Conservation (phyloP, 2,888 invertebrate species). For the Tipula vernalis region DNA sequence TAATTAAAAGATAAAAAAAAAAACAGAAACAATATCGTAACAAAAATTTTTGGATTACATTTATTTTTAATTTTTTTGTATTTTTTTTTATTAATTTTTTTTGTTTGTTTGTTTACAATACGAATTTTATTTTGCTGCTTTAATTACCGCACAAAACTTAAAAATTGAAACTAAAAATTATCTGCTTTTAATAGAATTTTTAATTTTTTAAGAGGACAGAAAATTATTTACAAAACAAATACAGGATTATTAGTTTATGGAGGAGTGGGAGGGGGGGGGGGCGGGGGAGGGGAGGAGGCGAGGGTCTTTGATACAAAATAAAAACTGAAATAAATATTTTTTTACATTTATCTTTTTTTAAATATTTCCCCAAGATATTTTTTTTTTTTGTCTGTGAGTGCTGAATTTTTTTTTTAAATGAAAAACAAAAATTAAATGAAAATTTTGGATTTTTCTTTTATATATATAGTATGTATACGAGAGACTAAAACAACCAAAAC, state of each 20-base stretch:
- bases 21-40: background rate
- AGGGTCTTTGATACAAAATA: background rate
- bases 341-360: background rate
- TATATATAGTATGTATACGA: background rate
- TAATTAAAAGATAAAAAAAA: background rate
- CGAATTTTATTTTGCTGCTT: constrained; percentile 7
- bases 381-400: background rate
- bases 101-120: background rate
- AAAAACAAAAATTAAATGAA: background rate
- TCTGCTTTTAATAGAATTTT: background rate
- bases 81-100: background rate
- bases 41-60: background rate
- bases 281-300: too few species aligned
- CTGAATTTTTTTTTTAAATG: background rate
- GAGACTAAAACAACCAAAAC: background rate
- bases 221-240: background rate
- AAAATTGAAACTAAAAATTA: background rate
- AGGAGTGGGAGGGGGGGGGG: background rate
- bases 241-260: background rate
- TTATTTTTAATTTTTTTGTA: background rate
- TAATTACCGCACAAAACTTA: constrained; percentile 1
- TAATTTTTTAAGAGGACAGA: background rate
- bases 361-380: background rate
- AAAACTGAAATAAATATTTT: background rate
- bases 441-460: background rate